phyloP scores from a whole-genome alignment of 2,888 invertebrate genomes.

The Monoplex corrugatus region DNA sequence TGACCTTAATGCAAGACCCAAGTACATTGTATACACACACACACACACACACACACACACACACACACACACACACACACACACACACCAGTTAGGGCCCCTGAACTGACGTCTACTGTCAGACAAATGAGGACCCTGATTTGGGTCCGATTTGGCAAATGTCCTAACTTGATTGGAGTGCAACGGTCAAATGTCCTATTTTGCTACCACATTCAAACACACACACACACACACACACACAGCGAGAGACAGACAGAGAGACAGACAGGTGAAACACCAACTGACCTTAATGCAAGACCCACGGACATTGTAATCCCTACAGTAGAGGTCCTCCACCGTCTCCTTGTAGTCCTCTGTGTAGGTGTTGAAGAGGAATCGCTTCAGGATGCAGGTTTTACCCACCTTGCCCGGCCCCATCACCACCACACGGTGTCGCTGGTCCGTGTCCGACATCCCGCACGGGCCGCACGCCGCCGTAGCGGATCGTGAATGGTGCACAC shows the following conservation, averaged over 20 bases:
- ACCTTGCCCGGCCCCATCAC: constrained; percentile 92
- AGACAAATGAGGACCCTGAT: too few relatives aligned
- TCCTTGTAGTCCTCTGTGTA: constrained; percentile 95
- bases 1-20: too few relatives aligned
- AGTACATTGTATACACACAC: too few relatives aligned
- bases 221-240: not conserved
- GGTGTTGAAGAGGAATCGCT: constrained; percentile 93
- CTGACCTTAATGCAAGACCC: constrained; percentile 86
- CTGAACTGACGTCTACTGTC: too few relatives aligned
- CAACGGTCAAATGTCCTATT: too few relatives aligned
- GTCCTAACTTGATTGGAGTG: too few relatives aligned
- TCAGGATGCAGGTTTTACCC: constrained; percentile 96
- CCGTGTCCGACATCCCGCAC: constrained; percentile 74
- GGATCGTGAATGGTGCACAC: not conserved
- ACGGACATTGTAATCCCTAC: constrained; percentile 90
- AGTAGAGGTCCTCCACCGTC: constrained; percentile 98
- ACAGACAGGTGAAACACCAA: not conserved
- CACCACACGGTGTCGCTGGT: constrained; percentile 90
- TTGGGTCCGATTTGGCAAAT: too few relatives aligned
- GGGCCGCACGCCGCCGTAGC: constrained; percentile 1
- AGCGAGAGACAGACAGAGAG: not conserved
- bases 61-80: not conserved
- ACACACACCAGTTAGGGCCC: not conserved
- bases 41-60: not conserved
- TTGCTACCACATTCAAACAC: not conserved